phyloP scores from a whole-genome alignment of 2,888 invertebrate genomes.

The Caenorhabditis parvicauda region DNA sequence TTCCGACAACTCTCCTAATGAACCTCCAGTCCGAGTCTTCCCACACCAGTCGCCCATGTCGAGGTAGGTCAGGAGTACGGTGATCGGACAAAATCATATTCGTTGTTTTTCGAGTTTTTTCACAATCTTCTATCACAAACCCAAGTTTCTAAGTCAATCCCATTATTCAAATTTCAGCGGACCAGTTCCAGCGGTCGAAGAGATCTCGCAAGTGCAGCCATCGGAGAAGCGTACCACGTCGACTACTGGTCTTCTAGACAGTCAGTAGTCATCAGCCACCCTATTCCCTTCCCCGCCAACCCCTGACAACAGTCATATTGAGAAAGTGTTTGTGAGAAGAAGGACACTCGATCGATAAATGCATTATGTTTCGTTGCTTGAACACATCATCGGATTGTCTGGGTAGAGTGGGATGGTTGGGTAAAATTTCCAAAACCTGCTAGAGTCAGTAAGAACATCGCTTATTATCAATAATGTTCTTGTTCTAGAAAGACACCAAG shows the following conservation, averaged over 20 bases:
- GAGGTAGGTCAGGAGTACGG: not conserved
- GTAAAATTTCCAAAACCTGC: no score
- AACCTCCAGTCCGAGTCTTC: constrained; percentile 59
- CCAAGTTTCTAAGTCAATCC: not conserved
- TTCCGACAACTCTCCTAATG: constrained; percentile 58
- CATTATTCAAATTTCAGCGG: constrained; percentile 37
- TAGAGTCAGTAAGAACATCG: no score
- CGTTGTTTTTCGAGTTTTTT: not conserved
- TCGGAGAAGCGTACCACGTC: constrained; percentile 15
- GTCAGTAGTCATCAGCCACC: no score
- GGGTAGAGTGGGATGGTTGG: no score
- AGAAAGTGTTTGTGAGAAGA: no score
- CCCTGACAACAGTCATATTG: no score
- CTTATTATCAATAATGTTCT: no score
- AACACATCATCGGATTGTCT: no score
- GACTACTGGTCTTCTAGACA: constrained; percentile 17
- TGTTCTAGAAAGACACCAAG: no score
- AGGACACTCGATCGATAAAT: no score
- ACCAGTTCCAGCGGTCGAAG: constrained; percentile 60
- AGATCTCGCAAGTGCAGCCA: constrained; percentile 59
- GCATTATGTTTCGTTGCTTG: no score
- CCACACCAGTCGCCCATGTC: constrained; percentile 31
- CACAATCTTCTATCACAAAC: not conserved
- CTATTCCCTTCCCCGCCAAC: no score
- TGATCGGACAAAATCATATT: not conserved